A percentile compares a stretch with the other conserved stretches of the same genome.
phyloP scores from a whole-genome alignment of 1,140 invertebrate genomes.

The Hycleus phaleratus region DNA sequence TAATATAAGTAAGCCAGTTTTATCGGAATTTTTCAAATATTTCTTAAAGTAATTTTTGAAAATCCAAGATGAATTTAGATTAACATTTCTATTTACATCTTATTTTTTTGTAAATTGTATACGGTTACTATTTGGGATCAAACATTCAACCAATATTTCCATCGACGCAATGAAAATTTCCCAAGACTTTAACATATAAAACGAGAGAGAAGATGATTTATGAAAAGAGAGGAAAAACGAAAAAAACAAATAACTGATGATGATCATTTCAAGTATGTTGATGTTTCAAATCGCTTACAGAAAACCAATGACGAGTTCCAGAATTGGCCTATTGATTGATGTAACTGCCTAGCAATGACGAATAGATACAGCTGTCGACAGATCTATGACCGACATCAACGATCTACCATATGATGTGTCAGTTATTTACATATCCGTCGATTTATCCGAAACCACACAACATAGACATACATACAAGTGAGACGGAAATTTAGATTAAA shows the following conservation, averaged over 20 bases:
- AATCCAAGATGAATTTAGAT: no score
- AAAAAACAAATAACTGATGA: constrained; percentile 1
- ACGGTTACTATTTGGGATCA: constrained; percentile 6
- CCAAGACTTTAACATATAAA: constrained; percentile 6
- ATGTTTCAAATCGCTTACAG: constrained; percentile 9
- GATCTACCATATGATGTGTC: constrained; percentile 1
- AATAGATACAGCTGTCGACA: constrained; percentile 11
- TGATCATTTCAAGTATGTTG: constrained; percentile 7
- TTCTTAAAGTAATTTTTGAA: no score
- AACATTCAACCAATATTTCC: constrained; percentile 5
- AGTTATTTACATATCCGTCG: constrained; percentile 13
- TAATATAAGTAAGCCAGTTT: no score
- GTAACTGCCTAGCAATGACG: constrained; percentile 13
- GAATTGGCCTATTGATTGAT: constrained; percentile 7
- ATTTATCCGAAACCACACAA: background rate
- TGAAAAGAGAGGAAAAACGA: background rate
- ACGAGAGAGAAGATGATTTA: no score
- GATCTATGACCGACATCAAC: constrained; percentile 11
- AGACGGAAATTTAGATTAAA: no score
- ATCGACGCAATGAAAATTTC: constrained; percentile 5
- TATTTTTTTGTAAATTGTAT: background rate
- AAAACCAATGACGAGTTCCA: constrained; percentile 8
- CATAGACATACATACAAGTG: no score
- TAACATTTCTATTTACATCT: no score
- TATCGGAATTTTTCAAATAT: no score